Base-by-base conservation (phyloP, 2,797 vertebrate species). In the Epinephelus malabaricus region DNA sequence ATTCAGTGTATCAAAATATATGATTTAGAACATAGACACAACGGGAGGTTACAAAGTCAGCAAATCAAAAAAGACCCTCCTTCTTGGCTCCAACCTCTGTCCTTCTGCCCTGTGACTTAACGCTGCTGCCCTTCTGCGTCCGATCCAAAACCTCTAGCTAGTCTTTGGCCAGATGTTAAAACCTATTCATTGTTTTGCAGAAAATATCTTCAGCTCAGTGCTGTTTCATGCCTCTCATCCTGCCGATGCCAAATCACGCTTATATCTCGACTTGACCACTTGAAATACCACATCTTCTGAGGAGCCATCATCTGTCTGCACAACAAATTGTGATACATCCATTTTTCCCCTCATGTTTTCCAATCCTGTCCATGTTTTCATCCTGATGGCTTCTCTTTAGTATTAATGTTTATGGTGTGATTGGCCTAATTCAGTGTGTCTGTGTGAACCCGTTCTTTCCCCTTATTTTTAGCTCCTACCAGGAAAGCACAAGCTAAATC, bases 121-220 rank as follows among this genome's bases (percentile, higher is more conserved):
- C 25, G 46, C 38, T 34, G 23, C 18, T 8, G 11, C 40, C 45
- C 43, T 46, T 68, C 25, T 18, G 30, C 3, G 18, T 70, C 17
- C 18, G 21, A 3, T 59, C 40, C 58, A 69, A 49, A 18, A 65
- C 30, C 12, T 55, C 58, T 21, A 27, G 11, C 25, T 62, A 6
- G 55, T 50, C 30, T 64, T 19, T 69, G 55, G 14, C 60, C 83
- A 83, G 75, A 76, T 73, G 64, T 76, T 65, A 9, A 50, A 18
- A 14, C 25, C 49, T 0, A 54, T 38, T 13, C 7, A 4, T 66
- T 25, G 50, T 3, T 27, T 13, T 23, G 5, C 7, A 38, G 14
- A 68, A 69, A 70, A 55, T 18, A 55, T 7, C 10, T 60, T 23
- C 45, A 45, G n/a, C 49, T 38, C 6, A 1, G 13, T 43, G 12